Conservation (phyloP, 1,140 invertebrate species). For the Drosophila jambulina region DNA sequence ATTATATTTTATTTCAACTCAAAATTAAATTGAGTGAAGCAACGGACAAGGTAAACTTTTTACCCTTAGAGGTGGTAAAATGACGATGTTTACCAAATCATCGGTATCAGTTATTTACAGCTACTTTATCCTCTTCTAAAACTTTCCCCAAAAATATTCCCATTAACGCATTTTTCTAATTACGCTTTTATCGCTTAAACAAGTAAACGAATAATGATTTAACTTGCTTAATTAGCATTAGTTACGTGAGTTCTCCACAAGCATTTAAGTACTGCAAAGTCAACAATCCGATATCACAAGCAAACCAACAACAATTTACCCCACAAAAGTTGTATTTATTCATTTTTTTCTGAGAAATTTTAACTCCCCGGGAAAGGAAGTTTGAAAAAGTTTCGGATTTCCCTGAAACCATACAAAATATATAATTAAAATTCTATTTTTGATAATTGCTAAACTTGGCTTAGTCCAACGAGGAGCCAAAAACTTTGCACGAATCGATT, state of each 20-base stretch:
- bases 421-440: conserved; percentile 54
- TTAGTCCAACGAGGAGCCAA: background rate
- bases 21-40: too few species aligned
- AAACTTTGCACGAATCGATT: conserved; percentile 25
- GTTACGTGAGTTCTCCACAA: background rate
- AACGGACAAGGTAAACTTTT: too few species aligned
- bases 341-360: conserved; percentile 4
- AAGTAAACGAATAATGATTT: background rate
- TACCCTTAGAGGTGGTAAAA: too few species aligned
- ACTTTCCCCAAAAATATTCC: background rate
- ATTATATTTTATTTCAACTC: too few species aligned
- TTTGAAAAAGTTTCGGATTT: conserved; percentile 18
- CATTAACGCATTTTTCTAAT: background rate
- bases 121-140: too few species aligned
- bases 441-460: conserved; percentile 46
- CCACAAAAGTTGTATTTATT: conserved; percentile 6
- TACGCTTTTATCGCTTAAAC: background rate
- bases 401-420: conserved; percentile 27
- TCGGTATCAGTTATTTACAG: too few species aligned
- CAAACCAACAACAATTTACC: conserved; percentile 18
- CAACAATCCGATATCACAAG: conserved; percentile 7
- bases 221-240: background rate
- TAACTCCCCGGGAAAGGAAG: background rate
- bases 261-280: conserved; percentile 17
- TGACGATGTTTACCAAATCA: too few species aligned